These are phyloP conservation scores for Drosophila rufa DNA, from an alignment of 1,140 invertebrate genomes.

Conservation along the genomic window DNA sequence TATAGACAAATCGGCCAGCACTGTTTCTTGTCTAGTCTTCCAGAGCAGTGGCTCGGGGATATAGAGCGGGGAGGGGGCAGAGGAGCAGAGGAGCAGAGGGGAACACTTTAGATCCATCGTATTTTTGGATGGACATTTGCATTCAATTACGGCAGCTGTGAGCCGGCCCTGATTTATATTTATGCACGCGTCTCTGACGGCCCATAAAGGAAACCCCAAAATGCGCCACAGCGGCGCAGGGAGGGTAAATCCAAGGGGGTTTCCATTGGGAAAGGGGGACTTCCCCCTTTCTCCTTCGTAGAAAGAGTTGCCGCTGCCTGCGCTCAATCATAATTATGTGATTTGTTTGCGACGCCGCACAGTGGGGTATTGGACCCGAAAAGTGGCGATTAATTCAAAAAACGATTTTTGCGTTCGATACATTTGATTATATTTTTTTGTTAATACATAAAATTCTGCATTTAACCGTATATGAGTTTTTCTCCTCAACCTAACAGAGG, in stretches of 20 bases:
- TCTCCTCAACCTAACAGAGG: no score
- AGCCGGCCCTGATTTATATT: slow-evolving; percentile 78
- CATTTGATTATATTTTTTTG: no score
- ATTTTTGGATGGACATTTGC: slow-evolving; percentile 82
- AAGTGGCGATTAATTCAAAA: no score
- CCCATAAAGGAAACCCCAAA: slow-evolving; percentile 78
- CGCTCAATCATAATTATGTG: slow-evolving; percentile 83
- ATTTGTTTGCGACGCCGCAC: slow-evolving; percentile 77
- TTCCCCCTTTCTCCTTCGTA: background rate
- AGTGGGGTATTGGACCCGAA: no score
- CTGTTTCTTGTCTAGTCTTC: background rate
- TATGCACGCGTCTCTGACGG: slow-evolving; percentile 68
- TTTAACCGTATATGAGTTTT: no score
- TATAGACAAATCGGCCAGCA: background rate
- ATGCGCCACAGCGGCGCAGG: slow-evolving; percentile 49
- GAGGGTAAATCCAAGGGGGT: background rate
- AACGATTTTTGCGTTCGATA: no score
- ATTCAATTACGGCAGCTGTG: slow-evolving; percentile 81
- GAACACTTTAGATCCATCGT: slow-evolving; percentile 53
- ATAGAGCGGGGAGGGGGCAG: background rate
- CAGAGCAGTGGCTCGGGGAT: no score
- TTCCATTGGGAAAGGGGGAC: background rate
- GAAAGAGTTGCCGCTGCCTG: slow-evolving; percentile 62
- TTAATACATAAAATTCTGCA: no score
- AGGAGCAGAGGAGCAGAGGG: background rate